A percentile compares a stretch with the other conserved stretches of the same genome.
Conservation (phyloP, 2,113 vertebrate genomes). For the Zingel zingel region DNA sequence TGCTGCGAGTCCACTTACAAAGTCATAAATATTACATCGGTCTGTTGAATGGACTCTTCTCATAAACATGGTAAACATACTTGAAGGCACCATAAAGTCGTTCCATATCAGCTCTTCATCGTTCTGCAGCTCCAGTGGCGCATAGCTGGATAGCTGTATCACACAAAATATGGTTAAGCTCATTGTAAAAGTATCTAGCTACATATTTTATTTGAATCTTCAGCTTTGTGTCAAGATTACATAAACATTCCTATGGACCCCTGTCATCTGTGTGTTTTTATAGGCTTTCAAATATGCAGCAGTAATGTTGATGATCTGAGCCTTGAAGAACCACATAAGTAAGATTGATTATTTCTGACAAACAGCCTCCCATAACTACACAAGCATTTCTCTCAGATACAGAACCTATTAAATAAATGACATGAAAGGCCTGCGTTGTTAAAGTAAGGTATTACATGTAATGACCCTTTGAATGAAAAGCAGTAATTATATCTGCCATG, state of each 20-base stretch:
- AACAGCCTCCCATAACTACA: neutral
- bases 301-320: constrained; percentile 2
- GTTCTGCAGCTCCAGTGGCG: constrained; percentile 32
- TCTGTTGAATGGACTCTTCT: constrained; percentile 60
- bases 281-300: constrained; percentile 39
- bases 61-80: constrained; percentile 71
- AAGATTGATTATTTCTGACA: constrained; percentile 5
- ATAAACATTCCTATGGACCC: neutral
- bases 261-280: constrained; percentile 38
- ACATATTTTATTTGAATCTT: constrained; percentile 43
- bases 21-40: constrained; percentile 68
- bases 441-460: neutral
- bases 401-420: constrained; percentile 8
- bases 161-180: constrained; percentile 22
- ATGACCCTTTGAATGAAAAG: neutral
- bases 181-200: constrained; percentile 39
- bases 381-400: neutral
- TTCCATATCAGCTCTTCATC: constrained; percentile 27
- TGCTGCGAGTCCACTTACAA: constrained; percentile 51
- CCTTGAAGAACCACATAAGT: neutral
- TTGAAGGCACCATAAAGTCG: constrained; percentile 59
- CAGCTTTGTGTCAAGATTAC: constrained; percentile 28
- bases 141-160: neutral
- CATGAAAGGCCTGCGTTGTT: neutral
- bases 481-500: neutral